phyloP scores from a whole-genome alignment of 1,140 invertebrate species.

The Drosophila pectinifera region DNA sequence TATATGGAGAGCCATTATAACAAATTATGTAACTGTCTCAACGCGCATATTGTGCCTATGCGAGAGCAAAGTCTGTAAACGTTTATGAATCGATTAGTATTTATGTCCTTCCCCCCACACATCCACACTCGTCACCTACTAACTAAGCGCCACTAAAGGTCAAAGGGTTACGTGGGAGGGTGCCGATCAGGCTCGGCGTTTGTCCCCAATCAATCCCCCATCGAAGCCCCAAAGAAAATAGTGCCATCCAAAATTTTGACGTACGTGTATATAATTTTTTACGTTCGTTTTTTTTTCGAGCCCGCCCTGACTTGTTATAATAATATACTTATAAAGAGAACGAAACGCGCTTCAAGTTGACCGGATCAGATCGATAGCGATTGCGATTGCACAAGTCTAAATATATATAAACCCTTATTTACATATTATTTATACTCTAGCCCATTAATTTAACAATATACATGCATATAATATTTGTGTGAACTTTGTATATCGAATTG shows the following conservation, averaged over 20 bases:
- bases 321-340: conserved; percentile 60
- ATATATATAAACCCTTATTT: conserved; percentile 43
- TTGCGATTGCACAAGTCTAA: conserved; percentile 69
- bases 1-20: conserved; percentile 78
- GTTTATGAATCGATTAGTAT: conserved; percentile 84
- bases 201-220: not conserved
- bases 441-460: conserved; percentile 53
- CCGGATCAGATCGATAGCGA: conserved; percentile 33
- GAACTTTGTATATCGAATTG: conserved; percentile 44
- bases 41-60: conserved; percentile 27
- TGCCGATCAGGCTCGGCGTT: conserved; percentile 6
- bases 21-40: conserved; percentile 56
- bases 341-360: conserved; percentile 38
- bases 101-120: conserved; percentile 31
- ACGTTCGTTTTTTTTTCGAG: conserved; percentile 29
- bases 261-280: conserved; percentile 85
- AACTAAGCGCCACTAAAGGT: conserved; percentile 42
- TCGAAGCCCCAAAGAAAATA: conserved; percentile 11
- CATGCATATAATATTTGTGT: conserved; percentile 50
- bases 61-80: conserved; percentile 54
- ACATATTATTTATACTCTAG: conserved; percentile 52
- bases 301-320: conserved; percentile 43
- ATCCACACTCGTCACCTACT: conserved; percentile 51
- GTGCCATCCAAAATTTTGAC: conserved; percentile 71
- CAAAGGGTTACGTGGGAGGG: conserved; percentile 8